These are phyloP conservation scores for Neoascia interrupta DNA, from an alignment of 2,888 invertebrate genomes.

Conservation along the genomic window DNA sequence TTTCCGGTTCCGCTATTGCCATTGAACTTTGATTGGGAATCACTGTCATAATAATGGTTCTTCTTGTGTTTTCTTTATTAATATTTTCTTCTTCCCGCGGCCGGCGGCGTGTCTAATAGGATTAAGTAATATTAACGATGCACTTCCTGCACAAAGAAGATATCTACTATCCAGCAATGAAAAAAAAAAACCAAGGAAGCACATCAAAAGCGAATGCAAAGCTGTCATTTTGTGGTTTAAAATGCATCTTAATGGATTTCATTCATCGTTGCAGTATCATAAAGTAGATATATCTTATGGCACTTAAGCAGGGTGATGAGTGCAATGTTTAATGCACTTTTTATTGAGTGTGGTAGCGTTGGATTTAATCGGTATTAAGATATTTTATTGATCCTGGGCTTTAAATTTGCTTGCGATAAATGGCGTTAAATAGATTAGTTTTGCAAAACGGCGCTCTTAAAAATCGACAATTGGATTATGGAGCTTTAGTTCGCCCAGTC, in stretches of 20 bases:
- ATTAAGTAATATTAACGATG: slow-evolving; percentile 54
- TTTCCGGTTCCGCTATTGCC: slow-evolving; percentile 54
- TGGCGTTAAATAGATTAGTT: not conserved
- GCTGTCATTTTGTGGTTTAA: slow-evolving; percentile 10
- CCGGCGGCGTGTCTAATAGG: slow-evolving; percentile 34
- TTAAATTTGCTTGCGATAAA: not conserved
- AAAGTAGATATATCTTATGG: slow-evolving; percentile 30
- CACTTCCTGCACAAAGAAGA: slow-evolving; percentile 53
- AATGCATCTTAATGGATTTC: slow-evolving; percentile 48
- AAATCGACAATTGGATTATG: too few species aligned
- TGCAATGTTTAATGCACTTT: slow-evolving; percentile 16
- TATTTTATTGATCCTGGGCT: slow-evolving; percentile 27
- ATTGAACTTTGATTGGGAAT: slow-evolving; percentile 65
- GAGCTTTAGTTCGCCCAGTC: too few species aligned
- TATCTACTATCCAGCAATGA: too few species aligned
- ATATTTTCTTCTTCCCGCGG: too few species aligned
- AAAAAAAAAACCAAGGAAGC: not conserved
- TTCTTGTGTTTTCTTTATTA: too few species aligned
- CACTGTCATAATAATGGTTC: too few species aligned
- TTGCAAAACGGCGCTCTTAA: slow-evolving; percentile 8
- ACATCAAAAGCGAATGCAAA: not conserved
- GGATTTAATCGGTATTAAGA: not conserved
- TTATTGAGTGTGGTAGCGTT: not conserved
- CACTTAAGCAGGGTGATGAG: slow-evolving; percentile 17
- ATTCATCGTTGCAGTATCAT: slow-evolving; percentile 54